Evolutionary conservation across 2,113 vertebrate genomes (phyloP).

Genomic region (Percopsis transmontana): DNA sequence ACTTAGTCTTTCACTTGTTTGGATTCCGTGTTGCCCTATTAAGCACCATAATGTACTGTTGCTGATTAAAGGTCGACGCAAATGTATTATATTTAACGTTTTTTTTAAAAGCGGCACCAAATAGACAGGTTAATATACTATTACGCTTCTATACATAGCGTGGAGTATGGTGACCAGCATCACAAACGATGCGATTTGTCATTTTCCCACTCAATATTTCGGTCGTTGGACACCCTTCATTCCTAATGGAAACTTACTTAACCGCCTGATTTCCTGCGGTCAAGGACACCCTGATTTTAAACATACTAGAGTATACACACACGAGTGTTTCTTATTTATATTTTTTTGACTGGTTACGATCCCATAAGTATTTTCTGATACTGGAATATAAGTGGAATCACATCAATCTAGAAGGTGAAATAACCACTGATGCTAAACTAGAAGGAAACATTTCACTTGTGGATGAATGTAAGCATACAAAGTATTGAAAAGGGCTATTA

Average conservation of each 20-base stretch:
- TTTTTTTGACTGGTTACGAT: too few species aligned
- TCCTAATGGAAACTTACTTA: constrained; percentile 12
- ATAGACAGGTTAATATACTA: neutral
- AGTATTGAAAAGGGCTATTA: neutral
- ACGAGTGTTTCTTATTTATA: too few species aligned
- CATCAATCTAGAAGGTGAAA: too few species aligned
- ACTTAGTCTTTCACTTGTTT: constrained; percentile 32
- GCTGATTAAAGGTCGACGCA: constrained; percentile 8
- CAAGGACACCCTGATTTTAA: too few species aligned
- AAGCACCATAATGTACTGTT: constrained; percentile 17
- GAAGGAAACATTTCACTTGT: too few species aligned
- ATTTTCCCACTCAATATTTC: constrained; percentile 6
- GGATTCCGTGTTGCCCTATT: constrained; percentile 23
- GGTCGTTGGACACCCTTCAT: constrained; percentile 6
- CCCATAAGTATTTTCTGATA: too few species aligned
- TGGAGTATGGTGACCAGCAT: neutral
- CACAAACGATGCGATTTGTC: constrained; percentile 18
- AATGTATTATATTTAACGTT: neutral
- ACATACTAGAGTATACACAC: too few species aligned
- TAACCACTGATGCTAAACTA: too few species aligned
- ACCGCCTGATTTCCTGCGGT: constrained; percentile 17
- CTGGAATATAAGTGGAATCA: too few species aligned
- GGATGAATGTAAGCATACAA: neutral
- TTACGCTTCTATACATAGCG: neutral
- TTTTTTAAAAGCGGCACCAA: too few species aligned